phyloP scores from a whole-genome alignment of 1,140 invertebrate genomes.

The Heliconius melpomene region DNA sequence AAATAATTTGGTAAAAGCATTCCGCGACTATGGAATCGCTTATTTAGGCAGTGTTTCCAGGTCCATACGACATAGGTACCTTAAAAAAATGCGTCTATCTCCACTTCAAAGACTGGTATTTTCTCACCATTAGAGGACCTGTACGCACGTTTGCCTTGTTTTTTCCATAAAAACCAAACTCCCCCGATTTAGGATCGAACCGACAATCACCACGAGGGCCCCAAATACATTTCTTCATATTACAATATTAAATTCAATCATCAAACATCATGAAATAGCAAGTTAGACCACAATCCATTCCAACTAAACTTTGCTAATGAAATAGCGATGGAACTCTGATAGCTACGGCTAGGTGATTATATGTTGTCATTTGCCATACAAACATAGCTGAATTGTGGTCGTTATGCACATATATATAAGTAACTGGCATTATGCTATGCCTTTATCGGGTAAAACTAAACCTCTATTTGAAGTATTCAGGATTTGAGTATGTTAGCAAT shows the following conservation, averaged over 20 bases:
- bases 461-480: background rate
- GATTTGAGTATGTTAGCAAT: background rate
- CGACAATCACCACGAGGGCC: no score
- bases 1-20: no score
- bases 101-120: no score
- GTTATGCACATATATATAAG: background rate
- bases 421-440: background rate
- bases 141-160: no score
- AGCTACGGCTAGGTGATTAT: conserved; percentile 28
- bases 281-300: conserved; percentile 16
- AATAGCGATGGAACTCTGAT: conserved; percentile 25
- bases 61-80: no score
- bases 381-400: conserved; percentile 26
- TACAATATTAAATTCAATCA: background rate
- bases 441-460: background rate
- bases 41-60: no score
- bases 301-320: conserved; percentile 21
- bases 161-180: no score
- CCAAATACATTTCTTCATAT: background rate
- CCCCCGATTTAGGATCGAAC: no score
- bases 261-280: conserved; percentile 12
- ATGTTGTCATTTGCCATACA: conserved; percentile 27
- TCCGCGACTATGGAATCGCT: no score
- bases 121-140: no score
- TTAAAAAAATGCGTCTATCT: no score